Base-by-base conservation (phyloP, 2,113 vertebrate genomes). In the Phylloscopus trochiloides region DNA sequence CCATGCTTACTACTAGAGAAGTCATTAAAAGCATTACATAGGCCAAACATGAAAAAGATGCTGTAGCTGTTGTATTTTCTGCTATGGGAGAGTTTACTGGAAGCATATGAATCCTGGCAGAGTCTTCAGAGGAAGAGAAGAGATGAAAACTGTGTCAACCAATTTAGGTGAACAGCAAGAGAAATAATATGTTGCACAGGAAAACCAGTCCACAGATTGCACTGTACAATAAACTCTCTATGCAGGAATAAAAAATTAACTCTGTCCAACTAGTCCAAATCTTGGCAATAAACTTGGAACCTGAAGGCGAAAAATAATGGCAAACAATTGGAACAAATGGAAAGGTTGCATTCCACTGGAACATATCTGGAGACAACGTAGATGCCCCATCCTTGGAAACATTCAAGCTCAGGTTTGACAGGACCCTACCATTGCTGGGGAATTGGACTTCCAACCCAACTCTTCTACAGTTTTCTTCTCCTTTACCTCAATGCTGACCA, bases 291-390 rank as follows among this genome's bases (percentile, higher is more conserved):
- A 86, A 61, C 20, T 70, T 40, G 52, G 74, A 66, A 85, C 8
- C 40, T 29, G 42, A 79, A 78, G 42, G 16, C 61, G 54, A 80
- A 84, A 88, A 59, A 81, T 57, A 81, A 70, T 58, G 32, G 10
- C n/a, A 74, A 50, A 42, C 16, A 34, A 20, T 57, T 65, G 10
- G 29, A 50, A 66, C 1, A 42, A 31, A 13, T 17, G 15, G 10
- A 59, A 17, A 81, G 40, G 18, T 29, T 89, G 10, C 24, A 51
- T 81, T 67, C 24, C 24, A 54, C n/a, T 40, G 29, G 21, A 40
- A 47, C 20, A 17, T 7, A n/a, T n/a, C 25, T 61, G 71, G 29
- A 57, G 42, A 40, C 0, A 0, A 11, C 8, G 8, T 17, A 57
- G 48, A 18, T 51, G 14, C 11, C 43, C 5, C 17, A 34, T 40